Evolutionary conservation across 2,797 vertebrate genomes (phyloP).

Genomic region (Silurus lanzhouensis): DNA sequence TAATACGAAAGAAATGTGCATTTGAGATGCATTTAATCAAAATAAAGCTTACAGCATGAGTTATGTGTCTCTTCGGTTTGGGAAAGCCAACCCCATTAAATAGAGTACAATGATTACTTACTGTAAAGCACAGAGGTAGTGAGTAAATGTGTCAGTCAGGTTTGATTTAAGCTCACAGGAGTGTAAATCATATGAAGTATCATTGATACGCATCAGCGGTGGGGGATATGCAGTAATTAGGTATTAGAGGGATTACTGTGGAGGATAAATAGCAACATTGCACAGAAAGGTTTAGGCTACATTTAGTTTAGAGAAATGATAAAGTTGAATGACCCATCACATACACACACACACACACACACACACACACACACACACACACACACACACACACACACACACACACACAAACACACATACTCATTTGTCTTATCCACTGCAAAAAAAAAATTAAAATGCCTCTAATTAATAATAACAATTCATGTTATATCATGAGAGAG

Average conservation of each 20-base stretch:
- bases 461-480: not conserved
- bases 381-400: not conserved
- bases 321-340: constrained; percentile 13
- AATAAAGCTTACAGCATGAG: constrained; percentile 38
- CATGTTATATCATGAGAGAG: not conserved
- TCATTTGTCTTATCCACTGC: not conserved
- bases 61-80: not conserved
- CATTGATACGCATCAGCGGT: not conserved
- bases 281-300: not conserved
- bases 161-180: constrained; percentile 14
- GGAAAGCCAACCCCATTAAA: constrained; percentile 29
- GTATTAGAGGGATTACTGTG: not conserved
- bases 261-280: not conserved
- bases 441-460: not conserved
- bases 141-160: constrained; percentile 8
- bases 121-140: not conserved
- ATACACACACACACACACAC: not conserved
- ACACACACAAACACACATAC: not conserved
- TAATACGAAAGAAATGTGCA: constrained; percentile 48
- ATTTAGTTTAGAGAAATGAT: not conserved
- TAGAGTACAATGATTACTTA: not conserved
- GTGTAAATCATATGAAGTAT: not conserved
- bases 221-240: not conserved
- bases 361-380: not conserved
- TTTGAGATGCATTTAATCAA: constrained; percentile 43